A percentile compares a stretch with the other conserved stretches of the same genome.
Conservation (phyloP, 2,113 vertebrate genomes). For the Leucopternis melanops region DNA sequence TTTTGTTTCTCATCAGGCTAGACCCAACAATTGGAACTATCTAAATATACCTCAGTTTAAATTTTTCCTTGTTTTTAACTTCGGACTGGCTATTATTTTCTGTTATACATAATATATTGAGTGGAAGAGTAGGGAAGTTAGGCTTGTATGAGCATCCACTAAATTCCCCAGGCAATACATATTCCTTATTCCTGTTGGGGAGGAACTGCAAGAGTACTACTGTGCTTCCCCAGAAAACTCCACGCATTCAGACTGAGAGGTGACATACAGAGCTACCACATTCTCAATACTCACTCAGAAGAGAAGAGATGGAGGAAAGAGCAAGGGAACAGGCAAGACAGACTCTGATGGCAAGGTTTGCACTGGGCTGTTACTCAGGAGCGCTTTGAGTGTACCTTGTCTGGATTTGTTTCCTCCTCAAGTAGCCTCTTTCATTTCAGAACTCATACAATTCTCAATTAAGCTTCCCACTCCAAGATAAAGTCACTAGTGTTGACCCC, state of each 20-base stretch:
- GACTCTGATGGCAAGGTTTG: background rate
- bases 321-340: background rate
- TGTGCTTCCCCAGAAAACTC: background rate
- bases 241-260: background rate
- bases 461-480: background rate
- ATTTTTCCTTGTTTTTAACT: background rate
- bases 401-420: background rate
- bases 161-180: background rate
- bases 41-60: background rate
- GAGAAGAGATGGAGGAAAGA: background rate
- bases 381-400: accelerated
- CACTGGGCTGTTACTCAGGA: too few species aligned
- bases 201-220: background rate
- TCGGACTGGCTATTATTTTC: background rate
- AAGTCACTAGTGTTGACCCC: background rate
- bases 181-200: background rate
- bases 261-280: accelerated
- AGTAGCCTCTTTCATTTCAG: background rate
- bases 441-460: background rate
- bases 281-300: background rate
- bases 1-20: background rate
- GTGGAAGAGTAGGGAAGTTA: background rate
- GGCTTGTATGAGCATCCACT: background rate
- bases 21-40: background rate
- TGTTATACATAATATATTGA: accelerated